Percentiles rank a stretch among this genome's conserved stretches.
phyloP scores from a whole-genome alignment of 2,113 vertebrate species.

The Zosterops pallidus region DNA sequence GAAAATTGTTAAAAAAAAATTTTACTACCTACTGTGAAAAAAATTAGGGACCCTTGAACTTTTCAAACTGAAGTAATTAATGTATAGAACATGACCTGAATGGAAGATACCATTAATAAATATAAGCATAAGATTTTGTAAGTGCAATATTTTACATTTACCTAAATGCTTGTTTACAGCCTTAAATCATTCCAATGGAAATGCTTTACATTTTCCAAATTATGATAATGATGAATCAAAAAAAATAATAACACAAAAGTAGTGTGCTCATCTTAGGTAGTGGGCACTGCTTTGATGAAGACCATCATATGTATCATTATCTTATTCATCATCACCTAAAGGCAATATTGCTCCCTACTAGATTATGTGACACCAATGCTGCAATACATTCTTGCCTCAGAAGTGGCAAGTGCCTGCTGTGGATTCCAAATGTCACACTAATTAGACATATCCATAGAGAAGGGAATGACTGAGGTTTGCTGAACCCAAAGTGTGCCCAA shows the following conservation, averaged over 20 bases:
- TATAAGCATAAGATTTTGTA: neutral
- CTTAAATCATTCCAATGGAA: neutral
- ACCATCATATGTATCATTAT: neutral
- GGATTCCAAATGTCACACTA: neutral
- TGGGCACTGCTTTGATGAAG: neutral
- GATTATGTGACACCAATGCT: neutral
- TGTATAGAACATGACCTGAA: neutral
- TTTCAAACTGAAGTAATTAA: neutral
- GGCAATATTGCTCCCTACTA: neutral
- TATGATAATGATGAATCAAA: neutral
- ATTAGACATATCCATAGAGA: neutral
- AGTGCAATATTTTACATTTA: neutral
- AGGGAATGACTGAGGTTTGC: neutral
- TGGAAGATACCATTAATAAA: neutral
- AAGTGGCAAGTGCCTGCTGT: neutral
- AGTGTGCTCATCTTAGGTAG: neutral
- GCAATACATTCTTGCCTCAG: accelerated
- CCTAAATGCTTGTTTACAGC: neutral
- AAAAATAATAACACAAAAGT: neutral
- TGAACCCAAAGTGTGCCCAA: neutral
- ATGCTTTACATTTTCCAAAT: neutral
- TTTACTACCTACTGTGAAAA: neutral
- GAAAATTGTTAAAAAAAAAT: neutral
- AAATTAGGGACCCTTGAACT: neutral
- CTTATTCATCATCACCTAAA: neutral